phyloP scores from a whole-genome alignment of 2,888 invertebrate species.

The Timandra comae region DNA sequence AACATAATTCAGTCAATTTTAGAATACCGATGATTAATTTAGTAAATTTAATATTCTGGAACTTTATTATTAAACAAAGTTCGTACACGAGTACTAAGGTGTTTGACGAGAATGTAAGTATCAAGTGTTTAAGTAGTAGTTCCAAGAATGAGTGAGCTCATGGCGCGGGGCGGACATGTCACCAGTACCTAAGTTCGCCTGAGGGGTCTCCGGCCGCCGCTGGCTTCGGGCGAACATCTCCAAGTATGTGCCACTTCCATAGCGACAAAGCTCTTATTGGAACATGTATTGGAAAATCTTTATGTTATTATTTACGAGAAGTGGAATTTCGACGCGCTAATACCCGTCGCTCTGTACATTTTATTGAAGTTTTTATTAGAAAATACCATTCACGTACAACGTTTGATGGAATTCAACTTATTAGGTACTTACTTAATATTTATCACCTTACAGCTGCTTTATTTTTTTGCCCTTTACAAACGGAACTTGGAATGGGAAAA shows the following conservation, averaged over 20 bases:
- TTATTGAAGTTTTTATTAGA: slow-evolving; percentile 63
- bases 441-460: slow-evolving; percentile 11
- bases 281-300: slow-evolving; percentile 63
- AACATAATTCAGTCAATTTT: too few relatives aligned
- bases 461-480: slow-evolving; percentile 20
- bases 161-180: too few relatives aligned
- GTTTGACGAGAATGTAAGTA: too few relatives aligned
- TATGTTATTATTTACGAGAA: slow-evolving; percentile 63
- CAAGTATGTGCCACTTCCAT: background rate
- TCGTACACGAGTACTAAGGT: too few relatives aligned
- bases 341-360: slow-evolving; percentile 57
- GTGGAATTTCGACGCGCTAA: slow-evolving; percentile 54
- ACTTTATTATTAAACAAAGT: too few relatives aligned
- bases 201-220: too few relatives aligned
- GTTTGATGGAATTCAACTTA: slow-evolving; percentile 34
- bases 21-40: too few relatives aligned
- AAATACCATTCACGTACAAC: slow-evolving; percentile 50
- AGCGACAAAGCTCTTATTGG: slow-evolving; percentile 37
- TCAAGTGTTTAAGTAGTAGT: too few relatives aligned
- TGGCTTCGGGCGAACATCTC: too few relatives aligned
- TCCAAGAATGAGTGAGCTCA: too few relatives aligned
- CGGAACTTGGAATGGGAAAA: slow-evolving; percentile 23
- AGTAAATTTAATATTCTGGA: too few relatives aligned
- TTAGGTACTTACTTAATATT: slow-evolving; percentile 14
- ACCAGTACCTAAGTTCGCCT: too few relatives aligned